Conservation (phyloP, 2,797 vertebrate genomes). For the Pangasius macronema region DNA sequence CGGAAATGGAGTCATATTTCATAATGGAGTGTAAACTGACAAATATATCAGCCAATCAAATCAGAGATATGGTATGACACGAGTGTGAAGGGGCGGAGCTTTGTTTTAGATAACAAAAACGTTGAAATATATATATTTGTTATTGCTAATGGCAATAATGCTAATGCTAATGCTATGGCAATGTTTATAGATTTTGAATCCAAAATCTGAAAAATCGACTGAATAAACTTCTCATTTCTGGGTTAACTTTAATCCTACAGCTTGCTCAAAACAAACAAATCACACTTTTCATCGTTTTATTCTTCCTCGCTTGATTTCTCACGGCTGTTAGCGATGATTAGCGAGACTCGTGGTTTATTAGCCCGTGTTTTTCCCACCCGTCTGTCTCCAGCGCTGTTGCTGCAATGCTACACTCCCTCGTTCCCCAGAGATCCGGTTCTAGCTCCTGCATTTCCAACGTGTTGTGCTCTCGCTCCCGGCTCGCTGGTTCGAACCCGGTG, state of each 20-base stretch:
- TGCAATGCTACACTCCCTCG: neutral
- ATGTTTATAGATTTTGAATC: neutral
- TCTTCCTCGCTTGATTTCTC: neutral
- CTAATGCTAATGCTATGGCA: too few relatives aligned
- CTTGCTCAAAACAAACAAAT: neutral
- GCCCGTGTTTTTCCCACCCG: neutral
- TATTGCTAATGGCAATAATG: too few relatives aligned
- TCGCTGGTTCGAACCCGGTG: neutral
- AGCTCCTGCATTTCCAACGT: neutral
- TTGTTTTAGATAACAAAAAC: neutral
- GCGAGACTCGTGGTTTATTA: neutral
- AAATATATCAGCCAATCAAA: neutral
- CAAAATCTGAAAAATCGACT: neutral
- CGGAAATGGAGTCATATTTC: neutral
- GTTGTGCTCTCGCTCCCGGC: neutral
- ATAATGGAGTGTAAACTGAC: neutral
- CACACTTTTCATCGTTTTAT: neutral
- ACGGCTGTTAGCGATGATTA: neutral
- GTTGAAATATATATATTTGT: too few relatives aligned
- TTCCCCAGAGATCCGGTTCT: neutral
- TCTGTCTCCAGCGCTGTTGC: neutral
- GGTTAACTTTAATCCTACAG: neutral
- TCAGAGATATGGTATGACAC: neutral
- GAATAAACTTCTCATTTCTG: neutral
- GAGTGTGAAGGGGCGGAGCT: neutral